phyloP scores from a whole-genome alignment of 2,113 vertebrate genomes.

The Monopterus albus region DNA sequence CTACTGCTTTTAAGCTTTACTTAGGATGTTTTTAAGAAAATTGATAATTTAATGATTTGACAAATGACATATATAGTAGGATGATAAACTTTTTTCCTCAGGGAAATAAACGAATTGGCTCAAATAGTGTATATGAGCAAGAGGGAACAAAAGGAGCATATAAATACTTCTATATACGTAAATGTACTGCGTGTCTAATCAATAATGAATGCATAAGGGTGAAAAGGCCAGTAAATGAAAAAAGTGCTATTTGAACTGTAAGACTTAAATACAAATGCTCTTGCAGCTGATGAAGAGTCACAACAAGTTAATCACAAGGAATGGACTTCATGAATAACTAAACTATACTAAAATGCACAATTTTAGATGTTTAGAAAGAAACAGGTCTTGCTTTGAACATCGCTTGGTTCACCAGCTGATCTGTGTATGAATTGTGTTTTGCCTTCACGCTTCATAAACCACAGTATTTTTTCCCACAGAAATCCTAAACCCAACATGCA shows the following conservation, averaged over 20 bases:
- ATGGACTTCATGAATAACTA: slow-evolving; percentile 8
- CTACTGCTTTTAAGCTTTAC: neutral
- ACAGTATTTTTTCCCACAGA: slow-evolving; percentile 51
- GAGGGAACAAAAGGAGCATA: neutral
- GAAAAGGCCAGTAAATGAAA: neutral
- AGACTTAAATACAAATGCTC: neutral
- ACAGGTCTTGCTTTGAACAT: no score
- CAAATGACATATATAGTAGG: no score
- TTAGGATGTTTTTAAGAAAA: no score
- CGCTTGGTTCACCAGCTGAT: slow-evolving; percentile 2
- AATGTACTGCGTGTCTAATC: neutral
- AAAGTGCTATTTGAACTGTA: no score
- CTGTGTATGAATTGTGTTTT: slow-evolving; percentile 20
- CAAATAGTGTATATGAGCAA: neutral
- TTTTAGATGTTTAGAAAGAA: neutral
- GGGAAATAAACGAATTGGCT: no score
- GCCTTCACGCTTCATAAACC: slow-evolving; percentile 48
- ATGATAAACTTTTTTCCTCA: no score
- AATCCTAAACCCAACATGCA: slow-evolving; percentile 34
- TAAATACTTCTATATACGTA: neutral
- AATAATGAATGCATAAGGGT: neutral
- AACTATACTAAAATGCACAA: neutral
- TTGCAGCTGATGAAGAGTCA: neutral
- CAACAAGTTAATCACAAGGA: no score
- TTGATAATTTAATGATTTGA: no score